Conservation (phyloP, 2,888 invertebrate genomes). For the Oeneis ivallda region DNA sequence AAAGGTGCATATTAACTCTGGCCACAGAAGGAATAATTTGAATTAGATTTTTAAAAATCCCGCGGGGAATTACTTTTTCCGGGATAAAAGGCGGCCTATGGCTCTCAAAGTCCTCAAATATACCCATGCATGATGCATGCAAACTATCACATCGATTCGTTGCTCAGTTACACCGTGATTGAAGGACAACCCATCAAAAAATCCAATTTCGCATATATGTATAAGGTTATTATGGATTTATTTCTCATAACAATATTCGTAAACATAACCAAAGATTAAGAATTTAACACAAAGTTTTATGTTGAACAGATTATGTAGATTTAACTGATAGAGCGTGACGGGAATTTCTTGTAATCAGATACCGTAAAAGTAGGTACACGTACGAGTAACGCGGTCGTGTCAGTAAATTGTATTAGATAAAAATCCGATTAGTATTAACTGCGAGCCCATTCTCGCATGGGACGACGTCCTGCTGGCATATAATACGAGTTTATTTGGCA, state of each 20-base stretch:
- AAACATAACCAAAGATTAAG: not conserved
- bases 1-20: not conserved
- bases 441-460: constrained; percentile 1
- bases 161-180: too few relatives aligned
- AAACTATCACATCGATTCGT: too few relatives aligned
- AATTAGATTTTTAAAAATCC: too few relatives aligned
- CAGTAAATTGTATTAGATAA: constrained; percentile 35
- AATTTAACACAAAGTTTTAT: constrained; percentile 1
- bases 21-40: too few relatives aligned
- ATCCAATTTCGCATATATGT: too few relatives aligned
- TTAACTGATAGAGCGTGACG: constrained; percentile 25
- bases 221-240: too few relatives aligned
- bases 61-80: too few relatives aligned
- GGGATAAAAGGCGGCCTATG: too few relatives aligned
- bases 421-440: constrained; percentile 30
- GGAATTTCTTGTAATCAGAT: constrained; percentile 33
- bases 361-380: constrained; percentile 27
- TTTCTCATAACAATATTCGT: not conserved
- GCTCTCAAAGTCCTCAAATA: too few relatives aligned
- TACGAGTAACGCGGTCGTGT: constrained; percentile 27
- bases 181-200: too few relatives aligned
- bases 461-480: not conserved
- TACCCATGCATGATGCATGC: too few relatives aligned
- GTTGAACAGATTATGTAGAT: constrained; percentile 16
- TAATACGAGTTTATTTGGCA: not conserved